Percentiles rank a stretch among this genome's conserved stretches.
These are phyloP conservation scores for Drosophila prostipennis DNA, from an alignment of 2,888 invertebrate genomes.

Conservation along the genomic window DNA sequence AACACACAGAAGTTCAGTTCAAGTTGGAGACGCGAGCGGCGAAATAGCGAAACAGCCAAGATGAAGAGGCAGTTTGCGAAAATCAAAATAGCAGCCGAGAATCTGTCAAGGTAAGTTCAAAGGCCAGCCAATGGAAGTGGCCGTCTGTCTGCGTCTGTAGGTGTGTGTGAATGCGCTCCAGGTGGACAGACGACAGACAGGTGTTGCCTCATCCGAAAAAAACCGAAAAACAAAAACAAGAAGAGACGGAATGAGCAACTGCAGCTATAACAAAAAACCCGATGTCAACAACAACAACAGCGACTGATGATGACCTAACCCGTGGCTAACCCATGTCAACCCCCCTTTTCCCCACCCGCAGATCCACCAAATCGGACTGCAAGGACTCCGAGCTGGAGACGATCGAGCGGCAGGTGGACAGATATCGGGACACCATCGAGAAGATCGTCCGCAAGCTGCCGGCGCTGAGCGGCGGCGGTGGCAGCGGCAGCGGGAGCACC, in stretches of 20 bases:
- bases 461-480: slow-evolving; percentile 68
- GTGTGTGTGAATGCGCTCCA: slow-evolving; percentile 38
- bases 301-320: slow-evolving; percentile 72
- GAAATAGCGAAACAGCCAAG: slow-evolving; percentile 55
- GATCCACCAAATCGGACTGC: slow-evolving; percentile 69
- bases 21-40: slow-evolving; percentile 38
- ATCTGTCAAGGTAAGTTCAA: slow-evolving; percentile 83
- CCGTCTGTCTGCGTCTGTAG: not conserved
- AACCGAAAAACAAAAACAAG: slow-evolving; percentile 41
- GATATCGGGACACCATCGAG: slow-evolving; percentile 84
- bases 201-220: slow-evolving; percentile 68
- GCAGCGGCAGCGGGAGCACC: slow-evolving; percentile 65
- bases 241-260: slow-evolving; percentile 7
- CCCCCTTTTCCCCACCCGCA: slow-evolving; percentile 22
- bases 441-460: slow-evolving; percentile 84
- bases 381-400: slow-evolving; percentile 82
- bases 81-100: slow-evolving; percentile 84
- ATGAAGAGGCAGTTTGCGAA: slow-evolving; percentile 84
- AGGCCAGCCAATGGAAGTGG: slow-evolving; percentile 53
- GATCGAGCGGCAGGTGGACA: slow-evolving; percentile 83
- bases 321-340: slow-evolving; percentile 28
- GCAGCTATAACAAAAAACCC: slow-evolving; percentile 30
- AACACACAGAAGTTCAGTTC: slow-evolving; percentile 54
- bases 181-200: slow-evolving; percentile 54
- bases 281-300: slow-evolving; percentile 24